These are phyloP conservation scores for Clangula hyemalis DNA, from an alignment of 2,797 vertebrate genomes.

Conservation along the genomic window DNA sequence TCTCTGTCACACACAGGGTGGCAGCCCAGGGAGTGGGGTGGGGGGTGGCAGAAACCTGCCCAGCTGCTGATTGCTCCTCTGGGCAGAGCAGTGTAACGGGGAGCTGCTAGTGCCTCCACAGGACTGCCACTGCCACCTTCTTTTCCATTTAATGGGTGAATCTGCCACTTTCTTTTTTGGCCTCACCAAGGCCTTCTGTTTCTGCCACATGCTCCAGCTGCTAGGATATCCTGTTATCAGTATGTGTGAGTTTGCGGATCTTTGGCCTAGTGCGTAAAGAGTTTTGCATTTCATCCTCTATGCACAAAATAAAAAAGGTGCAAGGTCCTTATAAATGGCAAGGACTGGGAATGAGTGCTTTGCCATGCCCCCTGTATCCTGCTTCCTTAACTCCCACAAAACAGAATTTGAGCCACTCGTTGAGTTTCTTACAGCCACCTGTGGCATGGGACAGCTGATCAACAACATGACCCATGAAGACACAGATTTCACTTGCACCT, in stretches of 20 bases:
- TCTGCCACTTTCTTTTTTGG: not conserved
- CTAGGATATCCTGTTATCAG: not conserved
- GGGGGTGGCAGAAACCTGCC: not conserved
- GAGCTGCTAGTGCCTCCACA: not conserved
- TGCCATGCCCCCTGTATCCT: rapidly evolving
- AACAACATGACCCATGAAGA: not conserved
- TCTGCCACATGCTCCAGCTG: not conserved
- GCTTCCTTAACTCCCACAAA: not conserved
- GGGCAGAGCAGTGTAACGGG: not conserved
- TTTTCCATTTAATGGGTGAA: not conserved
- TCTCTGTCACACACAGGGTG: not conserved
- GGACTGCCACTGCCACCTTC: not conserved
- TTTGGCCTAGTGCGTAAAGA: not conserved
- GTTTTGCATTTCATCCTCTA: not conserved
- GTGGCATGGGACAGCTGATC: not conserved
- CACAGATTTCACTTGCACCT: rapidly evolving
- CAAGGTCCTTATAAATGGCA: not conserved
- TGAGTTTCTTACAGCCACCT: rapidly evolving
- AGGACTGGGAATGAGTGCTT: not conserved
- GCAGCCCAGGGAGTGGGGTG: not conserved
- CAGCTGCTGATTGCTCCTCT: not conserved
- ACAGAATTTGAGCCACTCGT: not conserved
- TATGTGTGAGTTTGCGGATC: not conserved
- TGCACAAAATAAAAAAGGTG: not conserved
- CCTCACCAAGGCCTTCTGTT: not conserved